Conservation (phyloP, 2,888 invertebrate genomes). For the Drosophila mulleri region DNA sequence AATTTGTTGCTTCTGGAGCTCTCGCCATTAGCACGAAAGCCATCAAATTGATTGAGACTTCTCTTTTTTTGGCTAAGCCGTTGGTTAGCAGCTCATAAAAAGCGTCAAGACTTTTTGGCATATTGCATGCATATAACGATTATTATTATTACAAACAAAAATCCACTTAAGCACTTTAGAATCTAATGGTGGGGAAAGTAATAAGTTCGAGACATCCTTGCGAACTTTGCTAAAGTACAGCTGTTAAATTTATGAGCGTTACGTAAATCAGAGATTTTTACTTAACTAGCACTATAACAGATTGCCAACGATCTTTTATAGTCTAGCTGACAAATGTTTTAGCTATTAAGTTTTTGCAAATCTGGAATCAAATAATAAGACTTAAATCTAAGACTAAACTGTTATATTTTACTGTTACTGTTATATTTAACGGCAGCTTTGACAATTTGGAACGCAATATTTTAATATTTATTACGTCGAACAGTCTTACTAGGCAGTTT, state of each 20-base stretch:
- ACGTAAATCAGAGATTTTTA: background rate
- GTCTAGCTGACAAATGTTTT: background rate
- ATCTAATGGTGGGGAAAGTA: background rate
- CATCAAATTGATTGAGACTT: constrained; percentile 52
- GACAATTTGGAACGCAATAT: background rate
- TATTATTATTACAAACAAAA: constrained; percentile 5
- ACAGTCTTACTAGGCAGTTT: too few relatives aligned
- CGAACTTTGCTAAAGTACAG: background rate
- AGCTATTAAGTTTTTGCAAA: background rate
- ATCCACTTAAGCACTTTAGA: constrained; percentile 14
- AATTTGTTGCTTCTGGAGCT: constrained; percentile 54
- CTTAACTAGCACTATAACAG: background rate
- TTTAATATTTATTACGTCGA: background rate
- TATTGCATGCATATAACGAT: constrained; percentile 10
- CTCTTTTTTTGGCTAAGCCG: constrained; percentile 31
- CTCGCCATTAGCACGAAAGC: constrained; percentile 56
- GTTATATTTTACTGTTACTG: background rate
- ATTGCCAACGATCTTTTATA: background rate
- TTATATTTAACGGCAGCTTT: background rate
- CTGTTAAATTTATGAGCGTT: background rate
- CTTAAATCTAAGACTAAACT: background rate
- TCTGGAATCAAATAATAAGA: background rate
- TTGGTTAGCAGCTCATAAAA: constrained; percentile 39
- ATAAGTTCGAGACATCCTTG: background rate
- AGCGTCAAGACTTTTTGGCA: constrained; percentile 28